Evolutionary conservation across 2,113 vertebrate species (phyloP).

Genomic region (Oostethus manadensis): DNA sequence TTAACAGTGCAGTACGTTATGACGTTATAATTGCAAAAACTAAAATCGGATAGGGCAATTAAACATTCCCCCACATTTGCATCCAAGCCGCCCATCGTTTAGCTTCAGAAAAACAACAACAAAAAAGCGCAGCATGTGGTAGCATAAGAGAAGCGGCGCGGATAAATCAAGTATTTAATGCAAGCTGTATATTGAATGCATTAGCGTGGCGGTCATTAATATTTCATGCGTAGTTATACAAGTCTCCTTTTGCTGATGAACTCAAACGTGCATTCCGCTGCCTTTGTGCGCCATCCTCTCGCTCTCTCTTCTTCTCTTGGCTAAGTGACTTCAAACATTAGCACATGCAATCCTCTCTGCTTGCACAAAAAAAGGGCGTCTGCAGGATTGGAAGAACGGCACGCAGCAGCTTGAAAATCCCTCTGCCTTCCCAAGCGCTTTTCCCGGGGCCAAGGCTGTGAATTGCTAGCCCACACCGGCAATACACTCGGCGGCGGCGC

Average conservation of each 20-base stretch:
- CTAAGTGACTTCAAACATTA: slow-evolving; percentile 31
- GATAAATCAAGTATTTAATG: slow-evolving; percentile 2
- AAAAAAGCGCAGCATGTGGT: background rate
- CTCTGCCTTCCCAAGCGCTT: slow-evolving; percentile 59
- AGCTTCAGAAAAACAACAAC: background rate
- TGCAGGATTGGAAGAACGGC: slow-evolving; percentile 35
- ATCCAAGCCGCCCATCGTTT: background rate
- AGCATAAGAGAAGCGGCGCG: background rate
- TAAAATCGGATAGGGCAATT: background rate
- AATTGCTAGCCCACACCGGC: slow-evolving; percentile 62
- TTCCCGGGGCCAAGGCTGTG: slow-evolving; percentile 56
- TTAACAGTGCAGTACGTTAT: background rate
- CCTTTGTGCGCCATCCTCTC: slow-evolving; percentile 10
- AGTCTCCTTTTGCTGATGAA: slow-evolving; percentile 24
- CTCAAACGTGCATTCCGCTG: slow-evolving; percentile 23
- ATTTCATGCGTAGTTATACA: slow-evolving; percentile 15
- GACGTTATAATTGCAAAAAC: background rate
- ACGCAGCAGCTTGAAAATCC: slow-evolving; percentile 51
- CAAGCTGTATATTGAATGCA: background rate
- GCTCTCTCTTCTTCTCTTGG: background rate
- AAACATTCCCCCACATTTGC: background rate
- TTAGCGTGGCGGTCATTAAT: slow-evolving; percentile 17
- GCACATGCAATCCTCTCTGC: slow-evolving; percentile 30
- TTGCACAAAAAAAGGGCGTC: slow-evolving; percentile 19
- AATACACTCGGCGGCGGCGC: slow-evolving; percentile 58